Percentiles rank a stretch among this genome's conserved stretches.
Conservation (phyloP, 2,797 vertebrate species). For the Phataginus tetradactyla region DNA sequence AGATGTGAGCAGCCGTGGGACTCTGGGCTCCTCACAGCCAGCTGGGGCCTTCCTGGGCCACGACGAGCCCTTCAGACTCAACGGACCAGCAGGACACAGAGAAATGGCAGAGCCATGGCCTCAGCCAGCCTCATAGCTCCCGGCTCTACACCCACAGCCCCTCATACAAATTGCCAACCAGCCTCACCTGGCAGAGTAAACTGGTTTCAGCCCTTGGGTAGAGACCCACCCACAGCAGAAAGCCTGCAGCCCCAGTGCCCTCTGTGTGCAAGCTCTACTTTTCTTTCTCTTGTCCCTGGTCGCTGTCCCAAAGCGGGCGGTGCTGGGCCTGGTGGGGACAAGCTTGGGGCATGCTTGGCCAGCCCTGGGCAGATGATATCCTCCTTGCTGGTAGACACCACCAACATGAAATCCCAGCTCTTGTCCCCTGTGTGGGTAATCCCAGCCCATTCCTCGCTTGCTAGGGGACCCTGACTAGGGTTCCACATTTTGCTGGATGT, state of each 20-base stretch:
- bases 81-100: not conserved
- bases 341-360: not conserved
- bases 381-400: not conserved
- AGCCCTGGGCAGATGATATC: accelerated
- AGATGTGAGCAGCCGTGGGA: not conserved
- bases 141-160: not conserved
- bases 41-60: not conserved
- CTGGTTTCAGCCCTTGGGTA: accelerated
- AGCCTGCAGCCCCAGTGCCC: accelerated
- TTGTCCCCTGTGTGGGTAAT: accelerated
- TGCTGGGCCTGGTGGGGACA: not conserved
- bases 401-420: accelerated
- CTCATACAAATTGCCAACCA: accelerated
- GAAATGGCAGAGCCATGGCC: not conserved
- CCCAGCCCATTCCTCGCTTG: accelerated
- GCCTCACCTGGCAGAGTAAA: accelerated
- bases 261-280: no score
- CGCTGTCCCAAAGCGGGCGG: not conserved
- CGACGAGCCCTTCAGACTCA: not conserved
- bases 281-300: not conserved
- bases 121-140: not conserved
- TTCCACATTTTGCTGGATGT: accelerated
- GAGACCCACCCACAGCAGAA: no score
- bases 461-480: not conserved
- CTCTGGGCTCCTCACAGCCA: not conserved